Evolutionary conservation across 92 coral and sea anemone genomes (phyloP), one percentile per base, ranked within the genome.

Genomic region (Pocillopora meandrina): DNA sequence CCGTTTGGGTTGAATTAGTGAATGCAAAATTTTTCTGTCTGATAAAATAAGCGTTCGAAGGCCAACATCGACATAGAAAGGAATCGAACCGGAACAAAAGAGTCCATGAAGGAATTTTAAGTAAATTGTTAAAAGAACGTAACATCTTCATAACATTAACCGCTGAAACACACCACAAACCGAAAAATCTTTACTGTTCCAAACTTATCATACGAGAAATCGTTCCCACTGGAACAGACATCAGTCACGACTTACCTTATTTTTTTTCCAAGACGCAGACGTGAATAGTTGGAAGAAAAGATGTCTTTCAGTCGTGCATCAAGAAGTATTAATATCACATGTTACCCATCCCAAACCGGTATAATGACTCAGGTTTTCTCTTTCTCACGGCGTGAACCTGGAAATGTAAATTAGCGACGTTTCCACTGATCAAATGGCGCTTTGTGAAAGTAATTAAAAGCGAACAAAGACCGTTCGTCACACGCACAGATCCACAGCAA

Each of bases 371-470:
- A 57, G 26, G 12, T 52, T 18, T 35, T 42, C 57, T 19, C 70
- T 82, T 58, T 26, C 16, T 12, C 56, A 20, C 72, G 47, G 13
- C 49, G 34, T 23, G 19, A 71, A 36, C 6, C 17, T 10, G 78
- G 55, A 81, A 81, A 81, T 81, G 69, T 60, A 83, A 83, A 74
- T 83, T 31, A 47, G 62, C 58, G 17, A 74, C 23, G 17, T 63
- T 74, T 83, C 65, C 74, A 65, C 63, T 67, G 79, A 73, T 63
- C 73, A 14, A 63, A 52, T 74, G 61, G 57, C 64, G 63, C 55
- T 23, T 3, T 62, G 63, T 62, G 74, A 65, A 83, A 74, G 86
- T 65, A 83, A 73, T 83, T 74, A 83, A 82, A 74, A 72, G 72
- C 26, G 73, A 83, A 83, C 86, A 83, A 83, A 72, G 69, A 65